Evolutionary conservation across 2,113 vertebrate species (phyloP), one percentile per base, ranked within the genome.

Genomic region (Probosciger aterrimus): DNA sequence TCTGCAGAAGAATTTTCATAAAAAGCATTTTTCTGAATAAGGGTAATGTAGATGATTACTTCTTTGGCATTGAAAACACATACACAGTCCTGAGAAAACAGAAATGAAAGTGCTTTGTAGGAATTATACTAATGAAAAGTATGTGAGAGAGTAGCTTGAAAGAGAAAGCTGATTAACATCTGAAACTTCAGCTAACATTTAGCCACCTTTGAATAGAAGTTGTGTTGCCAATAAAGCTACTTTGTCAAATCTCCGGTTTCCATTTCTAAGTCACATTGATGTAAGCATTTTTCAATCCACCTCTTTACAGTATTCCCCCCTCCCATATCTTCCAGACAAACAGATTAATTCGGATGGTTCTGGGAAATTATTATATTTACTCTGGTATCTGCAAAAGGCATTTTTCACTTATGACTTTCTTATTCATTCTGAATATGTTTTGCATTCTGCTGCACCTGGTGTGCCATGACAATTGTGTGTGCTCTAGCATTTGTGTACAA

Each of bases 71-170:
- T 78, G 59, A 59, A 88, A 90, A 41, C 39, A 55, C 70, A 70
- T 25, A 28, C 4, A 14, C 24, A 33, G 44, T 81, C 50, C 53
- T 77, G 82, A 92, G 86, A 83, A 96, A 88, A 90, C 43, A 88
- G 80, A 83, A 95, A 88, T 92, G 74, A 77, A 93, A 86, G 64
- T 90, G 67, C 84, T 94, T 63, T 85, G 50, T 88, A 67, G 77
- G 82, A 92, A 81, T 88, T 90, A 71, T 5, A 82, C 60, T 90
- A 92, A 90, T 86, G 87, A 91, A 95, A 81, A 60, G 12, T 83
- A 52, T 74, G 39, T 60, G 65, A 84, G 89, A 91, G 77, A 75
- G n/a, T 65, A 69, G 60, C 73, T 81, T 92, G 65, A 91, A 96
- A 89, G 90, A 79, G 57, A 84, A 77, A 92, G 49, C 46, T 71